These are phyloP conservation scores for Zaprionus inermis DNA, from an alignment of 1,140 invertebrate species.

Conservation along the genomic window DNA sequence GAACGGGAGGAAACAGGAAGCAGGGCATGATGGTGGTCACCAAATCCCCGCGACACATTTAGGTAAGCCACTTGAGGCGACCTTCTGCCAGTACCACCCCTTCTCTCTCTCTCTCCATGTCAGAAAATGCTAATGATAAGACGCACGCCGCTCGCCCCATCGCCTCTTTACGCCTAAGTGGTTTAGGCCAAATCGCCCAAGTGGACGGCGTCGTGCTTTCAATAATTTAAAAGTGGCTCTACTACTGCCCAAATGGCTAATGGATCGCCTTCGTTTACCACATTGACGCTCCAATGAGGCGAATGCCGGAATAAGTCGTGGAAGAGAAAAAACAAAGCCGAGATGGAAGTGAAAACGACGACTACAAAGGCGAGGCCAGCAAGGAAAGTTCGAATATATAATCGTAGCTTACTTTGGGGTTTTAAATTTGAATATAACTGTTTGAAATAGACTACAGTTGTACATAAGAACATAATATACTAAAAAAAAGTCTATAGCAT, in stretches of 20 bases:
- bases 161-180: constrained; percentile 26
- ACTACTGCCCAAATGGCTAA: constrained; percentile 29
- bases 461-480: no score
- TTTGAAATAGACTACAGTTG: no score
- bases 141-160: not conserved
- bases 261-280: constrained; percentile 32
- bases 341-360: not conserved
- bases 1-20: not conserved
- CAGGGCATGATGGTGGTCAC: not conserved
- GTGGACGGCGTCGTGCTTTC: constrained; percentile 41
- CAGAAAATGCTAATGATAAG: constrained; percentile 66
- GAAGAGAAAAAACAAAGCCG: not conserved
- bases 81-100: not conserved
- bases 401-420: not conserved
- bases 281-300: constrained; percentile 24
- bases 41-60: constrained; percentile 63
- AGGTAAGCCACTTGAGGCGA: constrained; percentile 59
- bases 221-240: constrained; percentile 47
- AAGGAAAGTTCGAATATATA: not conserved
- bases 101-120: constrained; percentile 9
- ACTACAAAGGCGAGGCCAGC: not conserved
- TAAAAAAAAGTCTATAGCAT: no score
- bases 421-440: no score
- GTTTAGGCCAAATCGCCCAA: constrained; percentile 42
- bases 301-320: constrained; percentile 16